These are phyloP conservation scores for Rhorus exstirpatorius DNA, from an alignment of 2,888 invertebrate species.

Conservation along the genomic window DNA sequence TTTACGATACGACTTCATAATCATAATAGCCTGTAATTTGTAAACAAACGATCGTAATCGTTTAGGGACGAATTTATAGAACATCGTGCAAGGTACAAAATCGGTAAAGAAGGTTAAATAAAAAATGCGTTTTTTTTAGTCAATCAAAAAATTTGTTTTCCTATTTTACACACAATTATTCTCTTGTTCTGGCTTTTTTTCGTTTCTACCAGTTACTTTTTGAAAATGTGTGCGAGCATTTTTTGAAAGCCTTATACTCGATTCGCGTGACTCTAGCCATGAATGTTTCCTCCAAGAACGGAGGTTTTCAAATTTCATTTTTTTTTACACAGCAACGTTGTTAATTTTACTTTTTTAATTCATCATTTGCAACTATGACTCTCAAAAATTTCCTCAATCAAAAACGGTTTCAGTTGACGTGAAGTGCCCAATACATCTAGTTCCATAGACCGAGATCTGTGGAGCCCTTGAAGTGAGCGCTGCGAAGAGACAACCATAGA, in stretches of 20 bases:
- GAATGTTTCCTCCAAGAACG: background rate
- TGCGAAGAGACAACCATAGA: slow-evolving; percentile 49
- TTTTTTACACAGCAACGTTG: background rate
- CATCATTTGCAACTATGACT: background rate
- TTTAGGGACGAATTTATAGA: too few relatives aligned
- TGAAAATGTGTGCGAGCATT: background rate
- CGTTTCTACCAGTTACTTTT: background rate
- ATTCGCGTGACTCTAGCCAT: background rate
- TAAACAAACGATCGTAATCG: too few relatives aligned
- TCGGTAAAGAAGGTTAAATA: too few relatives aligned
- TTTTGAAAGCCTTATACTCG: background rate
- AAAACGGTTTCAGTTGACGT: background rate
- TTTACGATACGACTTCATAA: too few relatives aligned
- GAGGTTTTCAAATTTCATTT: background rate
- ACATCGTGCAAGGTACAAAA: too few relatives aligned
- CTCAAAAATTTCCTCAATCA: background rate
- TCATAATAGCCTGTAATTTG: too few relatives aligned
- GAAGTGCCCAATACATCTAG: slow-evolving; percentile 10
- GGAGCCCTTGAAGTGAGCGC: slow-evolving; percentile 32
- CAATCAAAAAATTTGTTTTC: too few relatives aligned
- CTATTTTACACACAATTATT: too few relatives aligned
- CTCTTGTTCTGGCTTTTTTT: background rate
- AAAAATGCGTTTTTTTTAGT: too few relatives aligned
- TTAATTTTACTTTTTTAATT: background rate
- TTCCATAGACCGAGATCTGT: background rate